Base-by-base conservation (phyloP, 2,888 invertebrate species). In the Formica aserva region DNA sequence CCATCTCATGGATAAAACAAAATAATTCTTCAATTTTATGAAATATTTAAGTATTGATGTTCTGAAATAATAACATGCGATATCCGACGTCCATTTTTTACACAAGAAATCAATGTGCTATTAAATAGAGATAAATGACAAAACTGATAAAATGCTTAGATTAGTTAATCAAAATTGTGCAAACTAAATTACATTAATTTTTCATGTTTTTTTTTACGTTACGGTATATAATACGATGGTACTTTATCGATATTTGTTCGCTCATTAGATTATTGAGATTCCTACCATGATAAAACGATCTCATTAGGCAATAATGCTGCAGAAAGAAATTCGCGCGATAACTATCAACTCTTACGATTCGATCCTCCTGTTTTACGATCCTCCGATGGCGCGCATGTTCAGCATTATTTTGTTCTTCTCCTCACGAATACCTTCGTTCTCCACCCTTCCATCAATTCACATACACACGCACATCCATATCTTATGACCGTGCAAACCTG, bases 311-410 rank as follows among this genome's bases (percentile, higher is more conserved):
- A 72, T 78, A 55, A 67, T 65, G 11, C 41, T 45, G 80, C 38
- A 74, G 67, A 74, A 86, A 88, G 86, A 87, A 90, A 88, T 85
- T 86, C 89, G 88, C 87, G 87, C 83, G 82, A 91, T 18, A 91
- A 93, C 92, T 92, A 94, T 92, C 92, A 93, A 92, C 92, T 92
- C 90, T 88, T 91, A 90, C 93, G 92, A 92, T 93, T 93, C 91
- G 92, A 93, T 91, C 89, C 91, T 87, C 89, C 76, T 48, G 89
- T 93, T 94, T 94, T 94, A 94, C 92, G 94, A 93, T 91, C 91
- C 74, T 87, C 87, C 91, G 89, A 90, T 90, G 89, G 69, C 63
- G 83, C 69, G 87, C 90, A 85, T 88, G 90, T 92, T 92, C 92
- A 87, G 91, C 89, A 91, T 92, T 93, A 93, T 93, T 93, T 92